Base-by-base conservation (phyloP, 2,888 invertebrate genomes). In the Tenthredo mesomela region DNA sequence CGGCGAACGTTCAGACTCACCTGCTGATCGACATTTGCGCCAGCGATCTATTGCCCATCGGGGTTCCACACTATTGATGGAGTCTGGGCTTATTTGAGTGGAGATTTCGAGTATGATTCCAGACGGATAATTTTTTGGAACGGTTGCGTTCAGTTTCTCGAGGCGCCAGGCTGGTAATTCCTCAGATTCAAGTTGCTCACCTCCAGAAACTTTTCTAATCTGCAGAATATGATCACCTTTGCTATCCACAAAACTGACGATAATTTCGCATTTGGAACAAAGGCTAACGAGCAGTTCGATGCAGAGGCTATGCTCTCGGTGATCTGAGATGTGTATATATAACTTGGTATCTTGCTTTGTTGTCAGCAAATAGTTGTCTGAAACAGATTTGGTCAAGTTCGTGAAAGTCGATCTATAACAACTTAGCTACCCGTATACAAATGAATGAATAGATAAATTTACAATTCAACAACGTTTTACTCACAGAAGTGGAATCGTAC, bases 1-100 rank as follows among this genome's bases (percentile, higher is more conserved):
- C 18, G 40, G n/a, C 3, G 12, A 0, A 18, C 29, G 70, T 21
- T 50, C 12, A 25, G 15, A 15, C 73, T 78, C 70, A 84, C 88
- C 86, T 61, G 58, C n/a, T 33, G 78, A 40, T 0, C 85, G 82
- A 80, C 89, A 89, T 29, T 61, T 40, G 10, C 86, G 88, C 47
- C 90, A 25, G 18, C 88, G 87, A 0, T 86, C 87, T 9, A 90
- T 84, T 0, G 89, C 89, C 90, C 90, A 91, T 6, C 87, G 37
- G 33, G 7, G 18, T 5, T 18, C 2, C 18, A 18, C 7, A 1
- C 9, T 12, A 12, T 1, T 6, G 7, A 0, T 10, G 18, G 70
- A 9, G n/a, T 33, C 18, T 70, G 6, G 1, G 2, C 21, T 37
- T 15, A 25, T 7, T 7, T 70, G 37, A 70, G 70, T 18, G 37